These are phyloP conservation scores for Melanotus villosus DNA, from an alignment of 2,888 invertebrate genomes.

Conservation along the genomic window DNA sequence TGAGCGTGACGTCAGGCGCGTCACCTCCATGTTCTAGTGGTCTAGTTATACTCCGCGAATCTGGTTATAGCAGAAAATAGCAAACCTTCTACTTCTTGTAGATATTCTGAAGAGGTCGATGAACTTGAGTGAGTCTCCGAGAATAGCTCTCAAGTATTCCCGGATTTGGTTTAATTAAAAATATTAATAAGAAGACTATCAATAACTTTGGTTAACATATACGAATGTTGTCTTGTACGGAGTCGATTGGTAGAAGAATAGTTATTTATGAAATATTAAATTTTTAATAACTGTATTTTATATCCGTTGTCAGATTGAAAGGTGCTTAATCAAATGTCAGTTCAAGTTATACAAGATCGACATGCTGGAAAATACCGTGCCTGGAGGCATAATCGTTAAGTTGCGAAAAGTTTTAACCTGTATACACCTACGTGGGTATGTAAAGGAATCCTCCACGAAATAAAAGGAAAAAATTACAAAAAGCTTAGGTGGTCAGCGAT, in stretches of 20 bases:
- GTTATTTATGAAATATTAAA: background rate
- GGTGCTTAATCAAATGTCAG: background rate
- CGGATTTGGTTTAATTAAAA: background rate
- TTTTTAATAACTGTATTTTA: background rate
- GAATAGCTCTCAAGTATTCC: background rate
- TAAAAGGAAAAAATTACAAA: too few species aligned
- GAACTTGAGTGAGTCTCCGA: constrained; percentile 33
- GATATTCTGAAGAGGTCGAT: constrained; percentile 38
- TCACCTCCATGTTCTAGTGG: constrained; percentile 68
- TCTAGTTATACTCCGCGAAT: constrained; percentile 63
- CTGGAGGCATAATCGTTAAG: too few species aligned
- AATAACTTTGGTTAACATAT: background rate
- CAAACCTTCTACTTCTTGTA: constrained; percentile 43
- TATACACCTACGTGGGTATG: too few species aligned
- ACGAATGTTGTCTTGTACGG: background rate
- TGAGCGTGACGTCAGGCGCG: constrained; percentile 66
- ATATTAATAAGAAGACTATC: background rate
- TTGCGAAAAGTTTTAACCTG: too few species aligned
- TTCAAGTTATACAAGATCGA: background rate
- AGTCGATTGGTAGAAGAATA: background rate
- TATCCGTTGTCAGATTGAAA: background rate
- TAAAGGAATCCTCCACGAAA: too few species aligned
- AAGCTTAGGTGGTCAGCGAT: too few species aligned
- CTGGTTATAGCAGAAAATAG: constrained; percentile 52
- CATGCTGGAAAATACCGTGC: background rate